Evolutionary conservation across 2,113 vertebrate genomes (phyloP).

Genomic region (Piprites chloris): DNA sequence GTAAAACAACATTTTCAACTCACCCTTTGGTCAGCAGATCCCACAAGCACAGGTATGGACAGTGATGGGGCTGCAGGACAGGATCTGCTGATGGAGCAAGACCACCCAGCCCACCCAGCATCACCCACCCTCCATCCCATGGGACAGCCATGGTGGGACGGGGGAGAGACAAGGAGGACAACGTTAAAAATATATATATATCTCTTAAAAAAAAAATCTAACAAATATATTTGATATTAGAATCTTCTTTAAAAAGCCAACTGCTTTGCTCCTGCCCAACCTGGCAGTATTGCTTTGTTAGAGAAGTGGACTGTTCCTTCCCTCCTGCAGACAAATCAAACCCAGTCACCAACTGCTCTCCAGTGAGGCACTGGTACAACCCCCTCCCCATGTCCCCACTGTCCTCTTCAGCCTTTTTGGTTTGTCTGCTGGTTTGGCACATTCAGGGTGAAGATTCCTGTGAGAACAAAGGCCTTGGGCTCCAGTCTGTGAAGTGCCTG

Average conservation of each 20-base stretch:
- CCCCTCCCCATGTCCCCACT: rapidly evolving
- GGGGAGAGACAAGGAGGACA: neutral
- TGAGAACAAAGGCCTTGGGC: neutral
- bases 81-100: neutral
- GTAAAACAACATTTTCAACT: neutral
- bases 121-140: neutral
- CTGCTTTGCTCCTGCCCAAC: neutral
- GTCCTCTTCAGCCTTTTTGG: neutral
- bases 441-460: neutral
- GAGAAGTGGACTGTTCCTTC: neutral
- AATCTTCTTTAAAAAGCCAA: neutral
- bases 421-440: constrained; percentile 39
- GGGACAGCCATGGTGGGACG: rapidly evolving
- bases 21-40: neutral
- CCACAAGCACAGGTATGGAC: neutral
- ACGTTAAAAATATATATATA: neutral
- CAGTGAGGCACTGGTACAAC: neutral
- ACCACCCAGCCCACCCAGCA: neutral
- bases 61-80: neutral
- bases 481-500: neutral
- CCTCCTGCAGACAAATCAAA: neutral
- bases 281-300: constrained; percentile 1
- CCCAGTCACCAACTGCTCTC: rapidly evolving
- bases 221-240: neutral
- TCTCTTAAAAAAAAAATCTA: neutral